Evolutionary conservation across 1,140 invertebrate species (phyloP), one percentile per base, ranked within the genome.

Genomic region (Drosophila novamexicana): DNA sequence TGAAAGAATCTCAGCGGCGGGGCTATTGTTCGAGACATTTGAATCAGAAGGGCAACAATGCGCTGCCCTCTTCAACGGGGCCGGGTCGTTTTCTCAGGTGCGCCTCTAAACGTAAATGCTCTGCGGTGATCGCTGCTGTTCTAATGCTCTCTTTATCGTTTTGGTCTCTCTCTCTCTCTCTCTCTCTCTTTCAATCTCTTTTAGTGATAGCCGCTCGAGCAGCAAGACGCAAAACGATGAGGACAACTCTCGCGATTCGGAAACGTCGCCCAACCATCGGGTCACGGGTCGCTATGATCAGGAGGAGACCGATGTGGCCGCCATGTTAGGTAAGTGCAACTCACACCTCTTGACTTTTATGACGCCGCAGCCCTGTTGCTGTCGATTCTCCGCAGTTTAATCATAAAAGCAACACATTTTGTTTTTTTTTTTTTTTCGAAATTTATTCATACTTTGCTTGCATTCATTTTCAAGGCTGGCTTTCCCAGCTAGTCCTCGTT

Each of bases 21-120:
- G 98, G 98, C 7, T 99, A 95, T 93, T 99, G 98, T 93, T 99
- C 98, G 18, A 93, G 98, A 53, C 98, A 99, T 94, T 95, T 99
- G 69, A 98, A 97, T 83, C 92, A 92, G 70, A 91, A 92, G 77
- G 91, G 91, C 54, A 92, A 84, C 74, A 88, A 76, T 72, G 81
- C 78, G 53, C 68, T 92, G 58, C 86, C 91, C 62, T 86, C 83
- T 54, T 92, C 92, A 29, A 84, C 85, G 59, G 86, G 88, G n/a
- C 83, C 91, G 18, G 79, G 81, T 64, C 79, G 89, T 45, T 82
- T 93, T 53, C 79, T 91, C 58, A 91, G 91, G 92, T 93, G 72
- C 52, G 72, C 44, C 40, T 69, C 61, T 62, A 56, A 56, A 37
- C 34, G 3, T 37, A 54, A 54, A 32, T 37, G 34, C 12, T 54